Conservation (phyloP, 2,888 invertebrate species). For the Caradrina kadenii region DNA sequence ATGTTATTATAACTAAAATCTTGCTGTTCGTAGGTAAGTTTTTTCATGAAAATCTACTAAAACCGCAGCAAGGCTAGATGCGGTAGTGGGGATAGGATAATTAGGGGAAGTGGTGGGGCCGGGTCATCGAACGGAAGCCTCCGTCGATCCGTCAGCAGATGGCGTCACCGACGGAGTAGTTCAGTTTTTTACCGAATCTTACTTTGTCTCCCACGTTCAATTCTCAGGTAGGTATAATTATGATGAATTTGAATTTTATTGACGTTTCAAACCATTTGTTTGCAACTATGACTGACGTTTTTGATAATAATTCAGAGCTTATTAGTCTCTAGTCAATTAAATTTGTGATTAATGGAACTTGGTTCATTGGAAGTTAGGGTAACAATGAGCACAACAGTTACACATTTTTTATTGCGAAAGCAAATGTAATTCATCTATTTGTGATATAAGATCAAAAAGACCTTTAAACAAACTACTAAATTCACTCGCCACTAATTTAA, state of each 20-base stretch:
- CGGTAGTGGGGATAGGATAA: slow-evolving; percentile 76
- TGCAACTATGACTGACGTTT: slow-evolving; percentile 29
- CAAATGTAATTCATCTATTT: neutral
- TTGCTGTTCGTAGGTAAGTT: slow-evolving; percentile 44
- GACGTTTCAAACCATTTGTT: slow-evolving; percentile 42
- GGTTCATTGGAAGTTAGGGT: neutral
- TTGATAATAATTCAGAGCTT: slow-evolving; percentile 32
- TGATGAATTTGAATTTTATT: slow-evolving; percentile 60
- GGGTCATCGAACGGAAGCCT: slow-evolving; percentile 79
- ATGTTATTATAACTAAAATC: slow-evolving; percentile 20
- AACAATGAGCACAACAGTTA: neutral
- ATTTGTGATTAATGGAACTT: neutral
- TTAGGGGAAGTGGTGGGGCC: slow-evolving; percentile 79
- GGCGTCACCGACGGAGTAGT: slow-evolving; percentile 67
- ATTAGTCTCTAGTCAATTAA: slow-evolving; percentile 10
- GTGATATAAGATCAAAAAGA: neutral
- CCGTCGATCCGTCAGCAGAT: slow-evolving; percentile 68
- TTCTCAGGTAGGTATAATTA: slow-evolving; percentile 59
- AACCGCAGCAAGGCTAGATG: slow-evolving; percentile 74
- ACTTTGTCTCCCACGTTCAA: slow-evolving; percentile 63
- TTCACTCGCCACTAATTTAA: too few species aligned
- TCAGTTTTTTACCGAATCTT: slow-evolving; percentile 50
- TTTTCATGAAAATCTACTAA: slow-evolving; percentile 71
- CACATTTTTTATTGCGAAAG: neutral
- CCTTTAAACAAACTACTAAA: neutral